phyloP scores from a whole-genome alignment of 92 coral and sea anemone species.

The Hydrozoanthus gracilis region DNA sequence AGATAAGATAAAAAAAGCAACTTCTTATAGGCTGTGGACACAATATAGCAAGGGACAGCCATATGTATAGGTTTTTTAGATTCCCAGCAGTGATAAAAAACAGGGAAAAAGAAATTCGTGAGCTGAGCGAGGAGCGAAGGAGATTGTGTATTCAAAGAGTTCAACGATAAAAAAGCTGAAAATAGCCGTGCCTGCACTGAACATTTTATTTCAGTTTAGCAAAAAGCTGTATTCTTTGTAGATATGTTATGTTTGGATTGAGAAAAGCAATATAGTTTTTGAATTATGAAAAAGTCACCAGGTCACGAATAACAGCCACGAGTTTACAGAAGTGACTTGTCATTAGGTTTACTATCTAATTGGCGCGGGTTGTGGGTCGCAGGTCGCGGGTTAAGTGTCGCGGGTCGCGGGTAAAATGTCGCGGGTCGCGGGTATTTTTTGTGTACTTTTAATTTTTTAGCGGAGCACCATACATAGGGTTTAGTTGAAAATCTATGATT shows the following conservation, averaged over 20 bases:
- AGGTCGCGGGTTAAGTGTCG: no score
- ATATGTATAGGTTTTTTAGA: background rate
- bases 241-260: conserved; percentile 32
- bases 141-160: conserved; percentile 22
- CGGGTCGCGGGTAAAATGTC: no score
- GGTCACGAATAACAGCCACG: conserved; percentile 7
- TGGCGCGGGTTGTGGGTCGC: no score
- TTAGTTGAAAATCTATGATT: no score
- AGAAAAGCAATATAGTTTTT: conserved; percentile 19
- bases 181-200: conserved; percentile 54
- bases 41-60: conserved; percentile 3
- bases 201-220: conserved; percentile 51
- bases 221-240: conserved; percentile 23
- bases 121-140: conserved; percentile 8
- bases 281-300: background rate
- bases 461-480: no score
- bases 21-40: background rate
- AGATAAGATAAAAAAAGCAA: no score
- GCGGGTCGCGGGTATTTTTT: no score
- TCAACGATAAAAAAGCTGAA: conserved; percentile 49
- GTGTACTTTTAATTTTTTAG: no score
- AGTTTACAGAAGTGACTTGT: conserved; percentile 20
- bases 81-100: background rate
- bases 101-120: background rate
- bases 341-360: conserved; percentile 15